A percentile compares a stretch with the other conserved stretches of the same genome.
phyloP scores from a whole-genome alignment of 1,140 invertebrate genomes.

The Diorhabda elongata region DNA sequence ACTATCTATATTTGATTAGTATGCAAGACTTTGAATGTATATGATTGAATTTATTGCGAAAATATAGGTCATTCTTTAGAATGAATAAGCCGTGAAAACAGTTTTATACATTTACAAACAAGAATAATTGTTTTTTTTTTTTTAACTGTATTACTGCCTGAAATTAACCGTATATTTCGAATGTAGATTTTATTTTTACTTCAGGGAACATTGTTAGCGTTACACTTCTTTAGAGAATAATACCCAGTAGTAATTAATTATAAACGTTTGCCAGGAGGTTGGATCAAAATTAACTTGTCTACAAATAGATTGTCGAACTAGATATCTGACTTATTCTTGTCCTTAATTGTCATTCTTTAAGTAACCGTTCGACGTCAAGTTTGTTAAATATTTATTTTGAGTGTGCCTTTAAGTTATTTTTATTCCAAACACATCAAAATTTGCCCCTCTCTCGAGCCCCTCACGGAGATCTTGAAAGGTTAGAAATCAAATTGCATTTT shows the following conservation, averaged over 20 bases:
- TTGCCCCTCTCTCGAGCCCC: neutral
- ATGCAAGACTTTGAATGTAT: too few species aligned
- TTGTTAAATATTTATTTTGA: neutral
- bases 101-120: too few species aligned
- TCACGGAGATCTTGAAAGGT: neutral
- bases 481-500: slow-evolving; percentile 1
- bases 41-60: too few species aligned
- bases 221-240: neutral
- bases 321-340: slow-evolving; percentile 20
- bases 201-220: neutral
- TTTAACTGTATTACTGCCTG: too few species aligned
- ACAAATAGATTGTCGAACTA: slow-evolving; percentile 5
- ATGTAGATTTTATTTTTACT: neutral
- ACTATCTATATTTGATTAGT: too few species aligned
- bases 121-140: too few species aligned
- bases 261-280: neutral
- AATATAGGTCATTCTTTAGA: too few species aligned
- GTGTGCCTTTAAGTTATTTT: slow-evolving; percentile 15
- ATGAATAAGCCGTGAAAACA: too few species aligned
- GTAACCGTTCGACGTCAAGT: slow-evolving; percentile 5
- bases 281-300: neutral
- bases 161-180: neutral
- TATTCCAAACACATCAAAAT: neutral
- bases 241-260: slow-evolving; percentile 1
- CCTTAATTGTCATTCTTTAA: slow-evolving; percentile 21